Evolutionary conservation across 1,140 invertebrate genomes (phyloP), one percentile per base, ranked within the genome.

Genomic region (Cherax destructor): DNA sequence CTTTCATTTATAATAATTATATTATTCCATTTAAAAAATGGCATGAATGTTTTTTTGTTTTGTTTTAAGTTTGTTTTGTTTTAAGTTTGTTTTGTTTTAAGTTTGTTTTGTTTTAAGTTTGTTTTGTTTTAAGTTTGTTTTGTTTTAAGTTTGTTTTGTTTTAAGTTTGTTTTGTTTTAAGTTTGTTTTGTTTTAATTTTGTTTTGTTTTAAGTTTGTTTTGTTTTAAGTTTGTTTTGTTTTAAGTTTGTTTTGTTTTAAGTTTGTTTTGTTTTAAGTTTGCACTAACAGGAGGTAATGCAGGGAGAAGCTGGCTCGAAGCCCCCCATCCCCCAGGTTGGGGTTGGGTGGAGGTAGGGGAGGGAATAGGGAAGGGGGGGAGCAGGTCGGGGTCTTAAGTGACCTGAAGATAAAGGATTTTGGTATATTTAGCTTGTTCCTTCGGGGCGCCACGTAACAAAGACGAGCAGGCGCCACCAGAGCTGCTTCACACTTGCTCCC

Each of bases 391-490:
- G n/a, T 74, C 69, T 74, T 74, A 74, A 74, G 69, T 30, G 24
- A 74, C 24, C 69, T 74, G 69, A 74, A 74, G 69, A 74, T 74
- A 74, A 74, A 74, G 69, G 69, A 74, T 74, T 74, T 74, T 74
- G 69, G 69, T 74, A 74, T 74, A 74, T 74, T 74, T 74, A 74
- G 69, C 69, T 74, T 74, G 69, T 74, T 74, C 69, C 69, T 74
- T 30, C 69, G 24, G 24, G 69, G 24, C 69, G 69, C n/a, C 69
- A 9, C 5, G 69, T 24, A 74, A 74, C 69, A 74, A 69, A 74
- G 69, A 7, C 69, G 30, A 30, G 69, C 69, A 30, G 24, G 24
- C 69, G 69, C 69, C 69, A 13, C 16, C 21, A 24, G n/a, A 74
- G 16, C n/a, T 11, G 24, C 69, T n/a, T 6, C 69, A 74, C 69